These are phyloP conservation scores for Ennomos erosarius DNA, from an alignment of 2,888 invertebrate genomes.

Conservation along the genomic window DNA sequence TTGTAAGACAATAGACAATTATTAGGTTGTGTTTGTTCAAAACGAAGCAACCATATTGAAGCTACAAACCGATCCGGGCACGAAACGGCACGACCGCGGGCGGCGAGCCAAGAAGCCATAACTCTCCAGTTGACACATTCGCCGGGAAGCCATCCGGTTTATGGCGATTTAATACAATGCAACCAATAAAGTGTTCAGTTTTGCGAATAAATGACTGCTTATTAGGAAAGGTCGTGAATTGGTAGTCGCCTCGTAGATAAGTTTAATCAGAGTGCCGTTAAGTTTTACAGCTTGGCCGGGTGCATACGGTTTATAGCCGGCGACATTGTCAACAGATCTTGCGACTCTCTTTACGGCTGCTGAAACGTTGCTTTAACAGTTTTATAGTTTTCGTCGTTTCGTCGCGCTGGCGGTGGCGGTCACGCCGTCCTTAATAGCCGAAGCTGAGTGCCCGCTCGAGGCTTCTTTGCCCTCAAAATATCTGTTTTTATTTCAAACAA, in stretches of 20 bases:
- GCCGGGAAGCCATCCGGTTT: conserved; percentile 45
- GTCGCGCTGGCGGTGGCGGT: conserved; percentile 82
- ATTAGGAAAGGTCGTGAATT: conserved; percentile 75
- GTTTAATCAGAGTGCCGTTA: conserved; percentile 83
- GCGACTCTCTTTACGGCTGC: conserved; percentile 83
- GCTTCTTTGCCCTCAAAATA: conserved; percentile 75
- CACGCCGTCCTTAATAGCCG: conserved; percentile 80
- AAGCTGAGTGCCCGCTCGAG: conserved; percentile 83
- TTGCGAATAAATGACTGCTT: conserved; percentile 57
- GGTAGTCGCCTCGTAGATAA: conserved; percentile 70
- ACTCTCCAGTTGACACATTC: conserved; percentile 54
- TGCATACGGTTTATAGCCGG: conserved; percentile 84
- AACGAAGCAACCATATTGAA: conserved; percentile 56
- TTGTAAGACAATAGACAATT: conserved; percentile 45
- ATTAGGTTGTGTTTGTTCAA: conserved; percentile 47
- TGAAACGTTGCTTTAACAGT: conserved; percentile 85
- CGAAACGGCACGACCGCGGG: conserved; percentile 43
- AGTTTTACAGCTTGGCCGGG: conserved; percentile 79
- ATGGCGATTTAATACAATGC: conserved; percentile 56
- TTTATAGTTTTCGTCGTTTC: conserved; percentile 84
- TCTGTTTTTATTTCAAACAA: conserved; percentile 75
- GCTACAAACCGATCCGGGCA: conserved; percentile 52
- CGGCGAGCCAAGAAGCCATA: conserved; percentile 60
- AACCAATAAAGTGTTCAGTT: conserved; percentile 51
- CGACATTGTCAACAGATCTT: conserved; percentile 85